These are phyloP conservation scores for Palythoa grandis DNA, from an alignment of 92 coral and sea anemone genomes.

Conservation along the genomic window DNA sequence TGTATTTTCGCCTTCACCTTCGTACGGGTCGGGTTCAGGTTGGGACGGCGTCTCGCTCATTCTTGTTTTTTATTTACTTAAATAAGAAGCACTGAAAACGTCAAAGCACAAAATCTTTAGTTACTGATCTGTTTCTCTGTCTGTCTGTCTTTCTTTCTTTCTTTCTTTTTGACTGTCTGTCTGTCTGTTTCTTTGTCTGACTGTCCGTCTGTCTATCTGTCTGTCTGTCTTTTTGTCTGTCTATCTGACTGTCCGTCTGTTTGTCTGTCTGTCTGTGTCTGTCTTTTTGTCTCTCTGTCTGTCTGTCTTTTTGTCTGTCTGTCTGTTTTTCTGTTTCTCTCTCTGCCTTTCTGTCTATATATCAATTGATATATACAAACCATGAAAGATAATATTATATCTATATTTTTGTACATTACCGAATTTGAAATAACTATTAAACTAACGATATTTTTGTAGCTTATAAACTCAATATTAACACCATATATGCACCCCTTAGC, in stretches of 20 bases:
- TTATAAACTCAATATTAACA: no score
- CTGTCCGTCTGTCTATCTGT: neutral
- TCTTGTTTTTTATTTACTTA: neutral
- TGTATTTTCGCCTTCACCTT: constrained; percentile 63
- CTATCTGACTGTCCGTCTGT: neutral
- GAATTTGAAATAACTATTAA: neutral
- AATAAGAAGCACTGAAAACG: neutral
- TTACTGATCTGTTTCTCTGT: neutral
- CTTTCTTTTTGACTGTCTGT: neutral
- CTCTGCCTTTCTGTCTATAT: neutral
- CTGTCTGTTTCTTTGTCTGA: neutral
- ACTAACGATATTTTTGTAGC: no score
- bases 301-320: neutral
- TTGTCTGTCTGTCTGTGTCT: neutral
- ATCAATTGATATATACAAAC: neutral
- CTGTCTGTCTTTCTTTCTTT: neutral
- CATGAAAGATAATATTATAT: neutral
- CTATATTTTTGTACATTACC: neutral
- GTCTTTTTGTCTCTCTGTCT: neutral
- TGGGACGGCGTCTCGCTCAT: constrained; percentile 50
- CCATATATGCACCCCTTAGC: no score
- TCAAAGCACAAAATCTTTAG: neutral
- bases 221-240: neutral
- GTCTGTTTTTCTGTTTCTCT: neutral
- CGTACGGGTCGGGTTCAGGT: constrained; percentile 78